phyloP scores from a whole-genome alignment of 2,888 invertebrate genomes.

The Leucozona laternaria region DNA sequence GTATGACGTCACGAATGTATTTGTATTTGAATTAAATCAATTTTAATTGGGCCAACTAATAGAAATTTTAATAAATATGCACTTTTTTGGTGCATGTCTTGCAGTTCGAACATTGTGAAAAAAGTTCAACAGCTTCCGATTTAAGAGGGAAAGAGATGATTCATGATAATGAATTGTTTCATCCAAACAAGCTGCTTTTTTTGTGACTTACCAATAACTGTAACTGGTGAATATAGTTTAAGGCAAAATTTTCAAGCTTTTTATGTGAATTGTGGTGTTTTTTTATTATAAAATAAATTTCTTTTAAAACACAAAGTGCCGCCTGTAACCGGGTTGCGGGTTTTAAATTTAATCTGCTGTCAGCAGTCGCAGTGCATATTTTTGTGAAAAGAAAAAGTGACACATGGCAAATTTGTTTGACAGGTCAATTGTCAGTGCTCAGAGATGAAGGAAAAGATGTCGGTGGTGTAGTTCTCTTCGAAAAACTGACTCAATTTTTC shows the following conservation, averaged over 20 bases:
- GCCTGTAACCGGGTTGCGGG: conserved; percentile 42
- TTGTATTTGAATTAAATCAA: background rate
- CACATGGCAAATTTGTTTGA: conserved; percentile 52
- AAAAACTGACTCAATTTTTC: too few relatives aligned
- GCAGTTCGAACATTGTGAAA: background rate
- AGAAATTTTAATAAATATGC: background rate
- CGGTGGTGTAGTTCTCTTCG: background rate
- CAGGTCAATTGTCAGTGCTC: conserved; percentile 18
- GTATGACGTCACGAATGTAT: conserved; percentile 58
- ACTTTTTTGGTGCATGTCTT: background rate
- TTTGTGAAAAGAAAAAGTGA: conserved; percentile 31
- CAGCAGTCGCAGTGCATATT: conserved; percentile 42
- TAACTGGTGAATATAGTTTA: background rate
- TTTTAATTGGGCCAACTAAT: background rate
- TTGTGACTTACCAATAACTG: conserved; percentile 43
- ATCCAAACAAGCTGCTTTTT: background rate
- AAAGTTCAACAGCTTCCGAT: conserved; percentile 4
- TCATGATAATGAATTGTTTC: conserved; percentile 31
- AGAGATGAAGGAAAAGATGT: background rate
- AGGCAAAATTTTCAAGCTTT: background rate
- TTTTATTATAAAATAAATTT: conserved; percentile 15
- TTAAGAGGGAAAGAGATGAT: conserved; percentile 10
- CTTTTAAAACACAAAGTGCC: conserved; percentile 49
- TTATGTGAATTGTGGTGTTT: background rate
- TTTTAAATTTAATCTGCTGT: conserved; percentile 37